Base-by-base conservation (phyloP, 30 jellyfish, hydroid and myxozoan species). In the Sanderia malayensis region DNA sequence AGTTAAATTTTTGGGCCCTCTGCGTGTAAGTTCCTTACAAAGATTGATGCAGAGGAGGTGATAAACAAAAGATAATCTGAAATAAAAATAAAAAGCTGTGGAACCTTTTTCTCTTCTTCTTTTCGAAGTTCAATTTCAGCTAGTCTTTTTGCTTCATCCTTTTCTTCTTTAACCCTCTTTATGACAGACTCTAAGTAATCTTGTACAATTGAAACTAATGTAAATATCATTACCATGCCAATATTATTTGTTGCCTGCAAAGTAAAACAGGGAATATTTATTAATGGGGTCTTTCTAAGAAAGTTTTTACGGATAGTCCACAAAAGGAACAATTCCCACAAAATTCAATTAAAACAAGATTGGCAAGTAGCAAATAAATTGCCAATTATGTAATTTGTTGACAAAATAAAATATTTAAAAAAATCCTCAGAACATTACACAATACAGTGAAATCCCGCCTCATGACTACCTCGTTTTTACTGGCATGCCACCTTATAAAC, bases 221-320 rank as follows among this genome's bases (percentile, higher is more conserved):
- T 86, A 59, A 86, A 86, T 25, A 67, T 74, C 96, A 86, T 86
- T 58, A 84, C 94, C 88, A 74, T 73, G 1, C 96, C 96, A n/a
- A 70, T 32, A 61, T 86, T 78, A 17, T 79, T 63, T 23, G 57
- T 55, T 47, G 89, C 96, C 96, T 86, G 60, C n/a, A n/a, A n/a
- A n/a, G n/a, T n/a, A n/a, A n/a, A n/a, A n/a, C n/a, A n/a, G n/a
- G n/a, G n/a, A n/a, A n/a, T n/a, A n/a, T n/a, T n/a, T n/a, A n/a
- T n/a, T n/a, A n/a, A n/a, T n/a, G n/a, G n/a, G n/a, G n/a, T n/a
- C n/a, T n/a, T n/a, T n/a, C n/a, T n/a, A n/a, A n/a, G n/a, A n/a
- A n/a, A n/a, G n/a, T n/a, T n/a, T n/a, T n/a, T n/a, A n/a, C n/a
- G n/a, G n/a, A n/a, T n/a, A n/a, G n/a, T n/a, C n/a, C n/a, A n/a